Conservation (phyloP, 2,888 invertebrate species). For the Diadegma fenestrale region DNA sequence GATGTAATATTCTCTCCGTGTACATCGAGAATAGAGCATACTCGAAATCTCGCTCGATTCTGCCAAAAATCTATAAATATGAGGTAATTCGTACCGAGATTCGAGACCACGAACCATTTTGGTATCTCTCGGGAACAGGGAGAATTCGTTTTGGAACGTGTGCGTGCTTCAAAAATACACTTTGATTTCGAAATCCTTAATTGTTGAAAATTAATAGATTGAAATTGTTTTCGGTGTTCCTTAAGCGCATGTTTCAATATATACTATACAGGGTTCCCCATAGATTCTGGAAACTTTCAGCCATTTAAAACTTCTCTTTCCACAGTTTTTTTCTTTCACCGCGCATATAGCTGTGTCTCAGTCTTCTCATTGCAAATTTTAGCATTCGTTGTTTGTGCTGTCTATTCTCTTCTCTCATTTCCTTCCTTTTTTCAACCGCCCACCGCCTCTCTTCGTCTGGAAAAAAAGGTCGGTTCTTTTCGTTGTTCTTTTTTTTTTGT, state of each 20-base stretch:
- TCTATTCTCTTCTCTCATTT: conserved; percentile 67
- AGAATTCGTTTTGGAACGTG: not conserved
- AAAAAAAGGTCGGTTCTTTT: conserved; percentile 50
- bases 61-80: not conserved
- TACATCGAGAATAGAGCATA: not conserved
- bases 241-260: not conserved
- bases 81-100: not conserved
- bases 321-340: conserved; percentile 10
- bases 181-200: not conserved
- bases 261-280: not conserved
- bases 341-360: conserved; percentile 45
- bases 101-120: too few species aligned
- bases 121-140: too few species aligned
- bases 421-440: conserved; percentile 23
- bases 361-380: conserved; percentile 76
- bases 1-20: too few species aligned
- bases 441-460: conserved; percentile 52
- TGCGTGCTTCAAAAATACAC: not conserved
- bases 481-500: conserved; percentile 73
- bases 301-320: conserved; percentile 22
- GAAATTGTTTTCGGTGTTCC: not conserved
- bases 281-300: conserved; percentile 19
- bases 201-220: not conserved
- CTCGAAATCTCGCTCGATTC: not conserved
- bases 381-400: conserved; percentile 81